Conservation (phyloP, 2,888 invertebrate genomes). For the Phorcus lineatus region DNA sequence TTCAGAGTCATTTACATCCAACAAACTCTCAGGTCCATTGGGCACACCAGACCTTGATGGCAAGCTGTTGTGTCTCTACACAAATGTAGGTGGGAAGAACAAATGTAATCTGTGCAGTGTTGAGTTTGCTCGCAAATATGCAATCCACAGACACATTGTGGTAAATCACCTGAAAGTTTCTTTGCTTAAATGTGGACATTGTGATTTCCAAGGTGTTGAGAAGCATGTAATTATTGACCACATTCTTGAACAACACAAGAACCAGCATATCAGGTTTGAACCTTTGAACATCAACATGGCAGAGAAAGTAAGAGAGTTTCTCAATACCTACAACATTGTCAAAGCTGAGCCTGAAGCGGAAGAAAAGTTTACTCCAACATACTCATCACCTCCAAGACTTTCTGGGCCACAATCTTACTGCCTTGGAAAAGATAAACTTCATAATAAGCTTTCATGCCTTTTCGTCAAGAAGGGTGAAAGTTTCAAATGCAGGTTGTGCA, state of each 20-base stretch:
- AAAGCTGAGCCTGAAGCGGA: neutral
- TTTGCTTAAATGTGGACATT: conserved; percentile 43
- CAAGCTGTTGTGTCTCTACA: conserved; percentile 42
- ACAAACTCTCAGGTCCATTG: conserved; percentile 16
- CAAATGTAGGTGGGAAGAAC: conserved; percentile 29
- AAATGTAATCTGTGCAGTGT: conserved; percentile 41
- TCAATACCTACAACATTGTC: conserved; percentile 18
- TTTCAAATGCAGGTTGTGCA: conserved; percentile 38
- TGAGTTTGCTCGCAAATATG: conserved; percentile 46
- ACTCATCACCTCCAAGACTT: neutral
- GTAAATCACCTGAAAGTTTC: conserved; percentile 43
- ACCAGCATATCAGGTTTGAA: conserved; percentile 35
- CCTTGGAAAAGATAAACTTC: conserved; percentile 53
- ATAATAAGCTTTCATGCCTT: conserved; percentile 47
- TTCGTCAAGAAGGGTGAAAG: conserved; percentile 45
- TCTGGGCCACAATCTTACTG: conserved; percentile 18
- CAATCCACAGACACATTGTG: conserved; percentile 46
- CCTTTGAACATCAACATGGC: conserved; percentile 34
- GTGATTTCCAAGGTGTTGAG: conserved; percentile 46
- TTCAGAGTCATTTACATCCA: neutral
- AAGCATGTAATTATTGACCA: conserved; percentile 48
- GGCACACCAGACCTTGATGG: conserved; percentile 45
- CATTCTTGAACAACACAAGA: conserved; percentile 44
- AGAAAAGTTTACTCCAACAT: neutral
- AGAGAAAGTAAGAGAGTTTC: conserved; percentile 36